Conservation (phyloP, 35 echinoderm and acorn worm genomes). For the Heliocidaris tuberculata region DNA sequence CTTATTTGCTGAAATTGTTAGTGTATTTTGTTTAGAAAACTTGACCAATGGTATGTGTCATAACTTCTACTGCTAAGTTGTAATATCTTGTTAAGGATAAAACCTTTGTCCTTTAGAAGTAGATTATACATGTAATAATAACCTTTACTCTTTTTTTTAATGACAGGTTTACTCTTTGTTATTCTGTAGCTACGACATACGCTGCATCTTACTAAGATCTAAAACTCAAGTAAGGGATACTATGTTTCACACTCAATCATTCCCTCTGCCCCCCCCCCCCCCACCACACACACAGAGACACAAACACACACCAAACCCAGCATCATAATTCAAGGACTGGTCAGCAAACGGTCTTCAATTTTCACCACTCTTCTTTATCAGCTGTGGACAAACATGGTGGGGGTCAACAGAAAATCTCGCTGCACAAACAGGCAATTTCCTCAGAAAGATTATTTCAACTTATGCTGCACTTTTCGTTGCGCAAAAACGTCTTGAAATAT, state of each 20-base stretch:
- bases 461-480: background rate
- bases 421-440: conserved; percentile 33
- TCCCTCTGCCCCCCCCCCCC: background rate
- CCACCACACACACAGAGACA: background rate
- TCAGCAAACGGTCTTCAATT: conserved; percentile 15
- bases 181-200: too few species aligned
- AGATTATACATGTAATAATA: too few species aligned
- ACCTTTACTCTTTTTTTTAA: too few species aligned
- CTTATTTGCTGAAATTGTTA: too few species aligned
- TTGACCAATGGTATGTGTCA: too few species aligned
- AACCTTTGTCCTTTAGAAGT: too few species aligned
- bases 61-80: too few species aligned
- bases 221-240: too few species aligned
- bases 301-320: background rate
- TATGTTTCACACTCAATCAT: background rate
- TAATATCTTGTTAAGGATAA: too few species aligned
- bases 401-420: conserved; percentile 8
- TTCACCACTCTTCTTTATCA: background rate
- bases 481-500: background rate
- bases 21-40: too few species aligned
- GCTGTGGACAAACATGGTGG: conserved; percentile 19
- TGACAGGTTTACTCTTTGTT: too few species aligned
- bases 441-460: conserved; percentile 27
- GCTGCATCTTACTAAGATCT: too few species aligned
- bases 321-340: background rate